These are phyloP conservation scores for Delphinapterus leucas DNA, from an alignment of 2,113 vertebrate genomes.

Conservation along the genomic window DNA sequence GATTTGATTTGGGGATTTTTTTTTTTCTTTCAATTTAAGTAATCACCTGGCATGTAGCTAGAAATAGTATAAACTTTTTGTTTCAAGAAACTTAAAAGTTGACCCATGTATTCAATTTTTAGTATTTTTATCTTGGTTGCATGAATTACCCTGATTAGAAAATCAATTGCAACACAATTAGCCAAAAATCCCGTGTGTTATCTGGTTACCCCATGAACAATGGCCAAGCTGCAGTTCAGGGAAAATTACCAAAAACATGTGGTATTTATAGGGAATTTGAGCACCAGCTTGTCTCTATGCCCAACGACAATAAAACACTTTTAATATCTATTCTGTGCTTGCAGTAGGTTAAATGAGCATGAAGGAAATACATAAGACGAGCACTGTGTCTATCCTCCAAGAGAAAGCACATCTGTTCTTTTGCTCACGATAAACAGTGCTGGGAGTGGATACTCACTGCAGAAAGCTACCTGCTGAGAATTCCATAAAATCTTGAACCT, in stretches of 20 bases:
- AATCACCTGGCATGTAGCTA: background rate
- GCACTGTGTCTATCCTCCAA: background rate
- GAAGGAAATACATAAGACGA: background rate
- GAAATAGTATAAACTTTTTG: background rate
- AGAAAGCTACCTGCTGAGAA: background rate
- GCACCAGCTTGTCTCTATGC: background rate
- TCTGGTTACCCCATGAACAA: background rate
- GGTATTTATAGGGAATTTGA: conserved; percentile 2
- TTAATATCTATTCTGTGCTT: background rate
- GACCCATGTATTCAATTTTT: background rate
- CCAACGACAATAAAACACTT: background rate
- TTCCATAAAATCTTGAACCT: background rate
- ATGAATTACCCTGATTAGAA: conserved; percentile 27
- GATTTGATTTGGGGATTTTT: background rate
- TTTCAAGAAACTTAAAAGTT: conserved; percentile 44
- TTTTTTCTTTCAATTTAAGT: conserved; percentile 5
- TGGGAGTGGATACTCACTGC: background rate
- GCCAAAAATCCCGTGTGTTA: background rate
- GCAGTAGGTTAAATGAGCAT: background rate
- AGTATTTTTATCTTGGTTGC: conserved; percentile 16
- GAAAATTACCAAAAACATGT: background rate
- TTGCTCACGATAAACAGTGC: background rate
- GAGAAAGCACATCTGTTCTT: background rate
- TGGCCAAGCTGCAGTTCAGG: background rate
- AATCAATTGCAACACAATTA: conserved; percentile 3